These are phyloP conservation scores for Melanocharis versteri DNA, from an alignment of 2,113 vertebrate genomes.

Conservation along the genomic window DNA sequence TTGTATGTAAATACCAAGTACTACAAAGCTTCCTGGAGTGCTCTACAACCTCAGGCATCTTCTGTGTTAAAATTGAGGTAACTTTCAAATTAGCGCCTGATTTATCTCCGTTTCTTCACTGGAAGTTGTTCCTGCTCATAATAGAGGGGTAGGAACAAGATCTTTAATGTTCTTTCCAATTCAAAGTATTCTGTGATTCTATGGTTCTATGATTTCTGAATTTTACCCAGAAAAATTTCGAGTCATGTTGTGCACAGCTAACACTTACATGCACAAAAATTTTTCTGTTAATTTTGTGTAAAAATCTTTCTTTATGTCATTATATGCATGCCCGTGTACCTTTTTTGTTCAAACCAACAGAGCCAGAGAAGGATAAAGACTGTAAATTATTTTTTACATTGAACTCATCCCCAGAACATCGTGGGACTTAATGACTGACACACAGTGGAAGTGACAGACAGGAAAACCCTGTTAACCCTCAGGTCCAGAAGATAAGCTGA, in stretches of 20 bases:
- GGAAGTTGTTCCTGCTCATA: not conserved
- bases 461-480: not conserved
- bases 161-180: not conserved
- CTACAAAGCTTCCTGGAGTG: not conserved
- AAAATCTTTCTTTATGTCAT: no score
- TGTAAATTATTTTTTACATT: not conserved
- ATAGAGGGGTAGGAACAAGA: not conserved
- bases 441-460: not conserved
- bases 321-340: no score
- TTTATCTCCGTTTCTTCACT: not conserved
- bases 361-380: not conserved
- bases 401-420: not conserved
- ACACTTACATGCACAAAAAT: not conserved
- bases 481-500: not conserved
- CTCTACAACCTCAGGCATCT: not conserved
- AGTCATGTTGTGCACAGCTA: not conserved
- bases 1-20: not conserved
- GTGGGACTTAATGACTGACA: not conserved
- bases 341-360: not conserved
- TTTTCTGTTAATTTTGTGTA: not conserved
- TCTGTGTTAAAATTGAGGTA: not conserved
- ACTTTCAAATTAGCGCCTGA: not conserved
- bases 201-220: accelerated
- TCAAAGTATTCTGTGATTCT: not conserved
- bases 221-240: not conserved